These are phyloP conservation scores for Steinernema carpocapsae DNA, from an alignment of 2,888 invertebrate species.

Conservation along the genomic window DNA sequence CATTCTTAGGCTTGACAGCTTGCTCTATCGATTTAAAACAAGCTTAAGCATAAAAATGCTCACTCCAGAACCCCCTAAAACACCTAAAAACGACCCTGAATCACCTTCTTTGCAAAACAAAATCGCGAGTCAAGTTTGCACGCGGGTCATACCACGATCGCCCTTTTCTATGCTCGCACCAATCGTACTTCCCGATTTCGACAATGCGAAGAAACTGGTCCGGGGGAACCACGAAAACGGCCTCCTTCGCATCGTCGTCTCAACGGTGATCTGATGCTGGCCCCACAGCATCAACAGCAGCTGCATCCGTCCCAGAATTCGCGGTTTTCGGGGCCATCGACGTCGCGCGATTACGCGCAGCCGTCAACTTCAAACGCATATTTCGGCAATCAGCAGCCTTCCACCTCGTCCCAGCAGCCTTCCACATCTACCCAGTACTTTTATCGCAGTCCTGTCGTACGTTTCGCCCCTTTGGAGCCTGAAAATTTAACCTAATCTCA, in stretches of 20 bases:
- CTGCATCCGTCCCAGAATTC: no score
- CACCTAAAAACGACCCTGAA: no score
- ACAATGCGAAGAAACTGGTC: not conserved
- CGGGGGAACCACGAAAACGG: not conserved
- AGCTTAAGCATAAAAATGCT: no score
- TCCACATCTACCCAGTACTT: slow-evolving; percentile 13
- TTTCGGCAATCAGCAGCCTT: not conserved
- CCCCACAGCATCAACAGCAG: not conserved
- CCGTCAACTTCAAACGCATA: slow-evolving; percentile 26
- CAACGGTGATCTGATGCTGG: not conserved
- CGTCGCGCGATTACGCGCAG: no score
- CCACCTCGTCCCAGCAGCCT: not conserved
- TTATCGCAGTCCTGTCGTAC: not conserved
- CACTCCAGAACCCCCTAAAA: no score
- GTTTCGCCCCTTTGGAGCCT: not conserved
- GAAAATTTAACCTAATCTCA: no score
- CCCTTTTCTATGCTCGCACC: not conserved
- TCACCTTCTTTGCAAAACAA: no score
- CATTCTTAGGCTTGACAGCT: no score
- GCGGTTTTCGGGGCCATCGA: no score
- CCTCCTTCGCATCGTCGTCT: not conserved
- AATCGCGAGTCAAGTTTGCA: no score
- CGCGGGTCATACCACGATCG: not conserved
- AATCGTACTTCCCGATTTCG: not conserved
- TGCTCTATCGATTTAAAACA: no score